These are phyloP conservation scores for Caenorhabditis parvicauda DNA, from an alignment of 2,888 invertebrate species.

Conservation along the genomic window DNA sequence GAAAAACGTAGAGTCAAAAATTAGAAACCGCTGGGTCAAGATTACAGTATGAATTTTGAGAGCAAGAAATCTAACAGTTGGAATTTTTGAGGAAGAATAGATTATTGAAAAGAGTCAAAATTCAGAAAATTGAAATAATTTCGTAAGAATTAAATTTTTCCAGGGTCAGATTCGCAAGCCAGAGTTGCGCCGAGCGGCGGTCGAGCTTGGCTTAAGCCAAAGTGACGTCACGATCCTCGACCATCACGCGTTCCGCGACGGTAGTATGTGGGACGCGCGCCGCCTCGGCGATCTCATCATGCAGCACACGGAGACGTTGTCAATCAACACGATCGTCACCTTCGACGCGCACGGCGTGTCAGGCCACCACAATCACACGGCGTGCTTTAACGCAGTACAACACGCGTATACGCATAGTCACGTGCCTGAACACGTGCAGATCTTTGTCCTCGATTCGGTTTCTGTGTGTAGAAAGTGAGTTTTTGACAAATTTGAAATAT, in stretches of 20 bases:
- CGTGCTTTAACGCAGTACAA: constrained; percentile 50
- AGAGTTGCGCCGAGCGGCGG: constrained; percentile 81
- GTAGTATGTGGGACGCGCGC: constrained; percentile 66
- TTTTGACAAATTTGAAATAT: no score
- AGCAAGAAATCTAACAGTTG: not conserved
- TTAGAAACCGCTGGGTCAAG: not conserved
- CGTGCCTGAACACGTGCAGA: constrained; percentile 47
- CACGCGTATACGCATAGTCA: constrained; percentile 36
- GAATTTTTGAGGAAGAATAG: not conserved
- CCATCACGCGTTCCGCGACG: constrained; percentile 73
- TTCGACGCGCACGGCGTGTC: constrained; percentile 93
- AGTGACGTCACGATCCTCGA: constrained; percentile 74
- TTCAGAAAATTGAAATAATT: no score
- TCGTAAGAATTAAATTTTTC: constrained; percentile 9
- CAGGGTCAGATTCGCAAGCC: constrained; percentile 72
- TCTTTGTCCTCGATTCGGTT: constrained; percentile 61
- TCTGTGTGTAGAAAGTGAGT: constrained; percentile 62
- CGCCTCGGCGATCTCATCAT: constrained; percentile 30
- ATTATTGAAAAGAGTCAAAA: no score
- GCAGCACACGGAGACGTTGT: constrained; percentile 37
- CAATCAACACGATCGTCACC: constrained; percentile 72
- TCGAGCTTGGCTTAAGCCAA: constrained; percentile 76
- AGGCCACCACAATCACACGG: constrained; percentile 81
- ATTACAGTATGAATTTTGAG: not conserved
- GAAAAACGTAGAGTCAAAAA: no score